These are phyloP conservation scores for Ectropis grisescens DNA, from an alignment of 1,140 invertebrate genomes.

Conservation along the genomic window DNA sequence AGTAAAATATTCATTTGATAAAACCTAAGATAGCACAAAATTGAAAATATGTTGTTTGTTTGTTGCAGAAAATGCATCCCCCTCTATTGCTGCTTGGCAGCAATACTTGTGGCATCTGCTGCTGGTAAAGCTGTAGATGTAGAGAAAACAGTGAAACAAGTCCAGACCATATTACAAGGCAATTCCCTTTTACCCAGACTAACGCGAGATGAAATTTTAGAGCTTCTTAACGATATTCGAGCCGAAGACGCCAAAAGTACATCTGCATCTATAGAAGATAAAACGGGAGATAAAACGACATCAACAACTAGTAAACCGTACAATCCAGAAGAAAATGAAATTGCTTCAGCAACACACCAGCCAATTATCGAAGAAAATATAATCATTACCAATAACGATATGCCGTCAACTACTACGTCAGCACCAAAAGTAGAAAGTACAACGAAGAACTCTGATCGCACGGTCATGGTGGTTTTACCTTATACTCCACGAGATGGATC, in stretches of 20 bases:
- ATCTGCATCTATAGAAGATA: conserved; percentile 16
- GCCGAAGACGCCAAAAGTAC: conserved; percentile 57
- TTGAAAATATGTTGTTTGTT: conserved; percentile 3
- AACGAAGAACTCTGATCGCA: conserved; percentile 34
- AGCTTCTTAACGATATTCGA: conserved; percentile 72
- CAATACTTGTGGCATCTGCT: conserved; percentile 17
- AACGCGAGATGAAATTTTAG: conserved; percentile 71
- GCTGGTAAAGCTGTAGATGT: conserved; percentile 42
- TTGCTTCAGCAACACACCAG: conserved; percentile 18
- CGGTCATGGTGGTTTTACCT: conserved; percentile 48
- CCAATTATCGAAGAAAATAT: conserved; percentile 15
- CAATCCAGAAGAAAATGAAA: conserved; percentile 35
- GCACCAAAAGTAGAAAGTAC: conserved; percentile 24
- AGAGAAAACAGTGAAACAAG: conserved; percentile 72
- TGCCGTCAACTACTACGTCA: conserved; percentile 1
- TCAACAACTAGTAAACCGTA: too few relatives aligned
- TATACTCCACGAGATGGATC: conserved; percentile 57
- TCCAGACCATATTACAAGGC: conserved; percentile 70
- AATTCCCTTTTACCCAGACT: conserved; percentile 72
- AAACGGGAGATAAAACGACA: conserved; percentile 13
- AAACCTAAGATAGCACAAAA: too few relatives aligned
- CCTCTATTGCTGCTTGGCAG: conserved; percentile 30
- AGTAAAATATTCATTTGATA: too few relatives aligned
- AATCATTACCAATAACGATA: conserved; percentile 8
- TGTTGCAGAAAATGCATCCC: conserved; percentile 53